Evolutionary conservation across 2,888 invertebrate species (phyloP).

Genomic region (Melinaea marsaeus): DNA sequence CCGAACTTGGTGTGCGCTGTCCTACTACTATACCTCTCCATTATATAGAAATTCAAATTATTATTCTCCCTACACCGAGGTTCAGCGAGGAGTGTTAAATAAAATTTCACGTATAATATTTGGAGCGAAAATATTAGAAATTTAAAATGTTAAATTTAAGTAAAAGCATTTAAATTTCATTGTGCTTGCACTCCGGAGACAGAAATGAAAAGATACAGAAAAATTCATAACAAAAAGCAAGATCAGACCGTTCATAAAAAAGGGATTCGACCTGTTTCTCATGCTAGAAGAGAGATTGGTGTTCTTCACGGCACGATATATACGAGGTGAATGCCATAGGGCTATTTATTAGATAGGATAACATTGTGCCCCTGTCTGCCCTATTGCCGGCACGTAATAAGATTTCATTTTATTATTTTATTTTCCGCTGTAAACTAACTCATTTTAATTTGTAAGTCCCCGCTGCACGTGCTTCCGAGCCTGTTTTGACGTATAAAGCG

Average conservation of each 20-base stretch:
- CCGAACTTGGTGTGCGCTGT: no score
- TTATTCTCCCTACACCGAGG: not conserved
- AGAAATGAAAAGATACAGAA: conserved; percentile 49
- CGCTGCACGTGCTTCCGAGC: conserved; percentile 52
- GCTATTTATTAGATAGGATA: conserved; percentile 72
- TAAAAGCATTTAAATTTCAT: conserved; percentile 28
- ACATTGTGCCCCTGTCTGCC: conserved; percentile 62
- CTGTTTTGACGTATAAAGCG: conserved; percentile 54
- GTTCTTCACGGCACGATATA: conserved; percentile 56
- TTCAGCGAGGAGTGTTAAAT: not conserved
- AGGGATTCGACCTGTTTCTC: conserved; percentile 65
- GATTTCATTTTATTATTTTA: conserved; percentile 67
- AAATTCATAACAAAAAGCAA: conserved; percentile 53
- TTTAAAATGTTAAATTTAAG: conserved; percentile 21
- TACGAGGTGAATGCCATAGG: conserved; percentile 59
- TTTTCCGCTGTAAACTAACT: conserved; percentile 68
- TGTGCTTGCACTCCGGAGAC: conserved; percentile 35
- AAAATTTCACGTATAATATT: not conserved
- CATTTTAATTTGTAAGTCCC: conserved; percentile 72
- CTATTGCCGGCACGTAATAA: conserved; percentile 59
- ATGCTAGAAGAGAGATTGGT: conserved; percentile 62
- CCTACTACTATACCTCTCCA: no score
- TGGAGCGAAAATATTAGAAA: conserved; percentile 8
- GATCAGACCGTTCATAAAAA: conserved; percentile 61
- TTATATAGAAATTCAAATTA: not conserved